Evolutionary conservation across 2,797 vertebrate species (phyloP).

Genomic region (Cyclura pinguis): DNA sequence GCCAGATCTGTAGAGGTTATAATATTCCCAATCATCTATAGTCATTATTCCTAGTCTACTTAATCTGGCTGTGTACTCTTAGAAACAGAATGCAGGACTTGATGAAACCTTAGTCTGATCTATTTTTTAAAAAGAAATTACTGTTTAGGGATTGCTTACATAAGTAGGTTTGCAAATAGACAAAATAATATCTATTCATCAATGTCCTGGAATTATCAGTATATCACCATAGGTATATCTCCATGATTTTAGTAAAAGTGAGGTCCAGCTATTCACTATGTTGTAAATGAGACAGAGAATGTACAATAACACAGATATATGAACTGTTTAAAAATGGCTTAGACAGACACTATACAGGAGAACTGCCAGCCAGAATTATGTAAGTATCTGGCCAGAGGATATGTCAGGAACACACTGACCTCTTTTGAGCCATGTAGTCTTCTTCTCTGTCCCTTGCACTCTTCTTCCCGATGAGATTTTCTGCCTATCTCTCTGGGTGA

Average conservation of each 20-base stretch:
- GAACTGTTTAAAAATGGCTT: slow-evolving; percentile 29
- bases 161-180: background rate
- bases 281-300: background rate
- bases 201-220: background rate
- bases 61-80: background rate
- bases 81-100: background rate
- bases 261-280: background rate
- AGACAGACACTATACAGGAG: background rate
- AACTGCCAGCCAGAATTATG: fast-evolving
- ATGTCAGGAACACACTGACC: background rate
- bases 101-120: background rate
- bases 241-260: background rate
- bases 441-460: background rate
- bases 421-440: fast-evolving
- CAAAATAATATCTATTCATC: background rate
- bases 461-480: background rate
- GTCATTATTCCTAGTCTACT: background rate
- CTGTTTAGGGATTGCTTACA: background rate
- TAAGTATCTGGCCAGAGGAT: fast-evolving
- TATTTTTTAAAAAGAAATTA: background rate
- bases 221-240: background rate
- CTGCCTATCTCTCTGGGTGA: background rate
- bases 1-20: background rate
- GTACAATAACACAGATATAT: slow-evolving; percentile 32
- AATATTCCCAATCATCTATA: background rate